Evolutionary conservation across 2,797 vertebrate genomes (phyloP), one percentile per base, ranked within the genome.

Genomic region (Distichodus sexfasciatus): DNA sequence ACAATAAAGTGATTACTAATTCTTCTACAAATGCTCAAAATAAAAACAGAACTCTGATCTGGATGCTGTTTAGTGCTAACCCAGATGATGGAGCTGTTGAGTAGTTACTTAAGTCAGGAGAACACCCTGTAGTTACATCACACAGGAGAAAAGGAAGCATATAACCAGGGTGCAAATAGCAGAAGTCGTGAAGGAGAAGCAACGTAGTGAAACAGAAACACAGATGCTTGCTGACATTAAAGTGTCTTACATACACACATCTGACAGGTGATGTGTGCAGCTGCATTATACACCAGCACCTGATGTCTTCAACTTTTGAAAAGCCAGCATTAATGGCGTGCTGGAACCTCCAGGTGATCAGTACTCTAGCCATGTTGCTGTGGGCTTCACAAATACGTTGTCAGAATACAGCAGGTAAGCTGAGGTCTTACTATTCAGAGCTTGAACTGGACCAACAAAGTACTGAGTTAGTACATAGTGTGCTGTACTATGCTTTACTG

Each of bases 51-150:
- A 10, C 46, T 24, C 14, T 5, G 46, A 14, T 26, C n/a, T n/a
- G n/a, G 3, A 48, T 54, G 29, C 6, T 19, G 29, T 35, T 35
- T 17, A 54, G 28, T 11, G 0, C 2, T 35, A 17, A 35, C 21
- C 15, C 51, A 21, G 31, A 31, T 7, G 51, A 54, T 54, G 51
- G 51, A 19, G 29, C 51, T 54, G 51, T 35, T 54, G 51, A 35
- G 29, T 35, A 33, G 51, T 8, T n/a, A 21, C 28, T 33, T 33
- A 10, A 17, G 3, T 51, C 24, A 51, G 15, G 2, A 2, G 9
- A 17, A 29, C 15, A 5, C 5, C 46, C 3, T n/a, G 51, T 33
- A 54, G 35, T 29, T 29, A 54, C 51, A 53, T 26, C 24, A 54
- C 51, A 54, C 29, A 51, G 47, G 23, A 33, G 15, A 54, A 17